Percentiles rank a stretch among this genome's conserved stretches.
phyloP scores from a whole-genome alignment of 2,113 vertebrate genomes.

The Mirza zaza region DNA sequence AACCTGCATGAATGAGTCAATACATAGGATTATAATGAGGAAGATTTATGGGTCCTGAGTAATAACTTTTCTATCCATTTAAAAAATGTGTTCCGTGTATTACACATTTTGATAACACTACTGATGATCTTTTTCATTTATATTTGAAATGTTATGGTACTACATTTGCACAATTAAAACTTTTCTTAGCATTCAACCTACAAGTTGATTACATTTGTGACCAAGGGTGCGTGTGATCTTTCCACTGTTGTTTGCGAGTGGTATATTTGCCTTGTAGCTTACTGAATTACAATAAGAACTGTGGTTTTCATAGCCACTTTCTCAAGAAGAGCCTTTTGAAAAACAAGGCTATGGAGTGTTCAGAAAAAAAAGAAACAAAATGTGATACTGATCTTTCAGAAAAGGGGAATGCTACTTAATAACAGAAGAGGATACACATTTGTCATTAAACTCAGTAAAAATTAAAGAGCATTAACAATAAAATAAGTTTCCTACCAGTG shows the following conservation, averaged over 20 bases:
- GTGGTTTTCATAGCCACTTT: not conserved
- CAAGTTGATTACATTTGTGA: slow-evolving; percentile 9
- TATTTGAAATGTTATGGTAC: slow-evolving; percentile 29
- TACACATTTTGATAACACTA: slow-evolving; percentile 29
- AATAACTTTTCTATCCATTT: slow-evolving; percentile 32
- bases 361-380: slow-evolving; percentile 4
- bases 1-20: not conserved
- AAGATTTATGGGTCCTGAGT: not conserved
- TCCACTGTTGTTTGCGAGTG: not conserved
- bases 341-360: not conserved
- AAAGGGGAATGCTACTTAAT: not conserved
- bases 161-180: slow-evolving; percentile 52
- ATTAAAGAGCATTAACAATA: not conserved
- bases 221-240: not conserved
- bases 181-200: slow-evolving; percentile 33
- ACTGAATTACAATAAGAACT: not conserved
- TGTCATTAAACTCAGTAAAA: not conserved
- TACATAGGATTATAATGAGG: not conserved
- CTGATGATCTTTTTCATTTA: not conserved
- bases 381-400: not conserved
- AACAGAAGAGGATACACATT: not conserved
- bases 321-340: slow-evolving; percentile 2
- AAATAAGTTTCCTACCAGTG: not conserved
- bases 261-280: not conserved
- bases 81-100: not conserved